A percentile compares a stretch with the other conserved stretches of the same genome.
Evolutionary conservation across 2,113 vertebrate species (phyloP).

Genomic region (Gallinago undulata): DNA sequence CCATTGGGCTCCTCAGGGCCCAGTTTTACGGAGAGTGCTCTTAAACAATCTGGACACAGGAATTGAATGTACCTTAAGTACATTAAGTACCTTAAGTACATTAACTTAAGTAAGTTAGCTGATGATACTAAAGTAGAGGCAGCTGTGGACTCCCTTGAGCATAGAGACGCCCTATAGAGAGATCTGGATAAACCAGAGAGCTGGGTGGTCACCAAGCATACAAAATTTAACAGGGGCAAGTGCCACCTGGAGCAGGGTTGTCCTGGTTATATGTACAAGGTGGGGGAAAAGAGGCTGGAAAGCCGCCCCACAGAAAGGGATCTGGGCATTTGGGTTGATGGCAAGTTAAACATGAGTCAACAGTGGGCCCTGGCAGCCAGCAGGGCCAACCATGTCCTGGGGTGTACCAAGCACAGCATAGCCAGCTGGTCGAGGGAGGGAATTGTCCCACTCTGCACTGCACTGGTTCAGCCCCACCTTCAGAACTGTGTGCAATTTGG

Average conservation of each 20-base stretch:
- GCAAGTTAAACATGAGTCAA: background rate
- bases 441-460: no score
- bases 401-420: background rate
- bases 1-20: background rate
- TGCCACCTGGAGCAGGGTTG: no score
- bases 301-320: background rate
- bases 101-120: no score
- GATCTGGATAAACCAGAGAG: no score
- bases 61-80: background rate
- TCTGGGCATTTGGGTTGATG: background rate
- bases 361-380: background rate
- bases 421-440: accelerated
- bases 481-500: background rate
- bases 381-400: background rate
- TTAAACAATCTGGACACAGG: background rate
- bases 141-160: no score
- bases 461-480: accelerated
- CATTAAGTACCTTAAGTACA: no score
- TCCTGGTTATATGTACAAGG: no score
- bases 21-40: background rate
- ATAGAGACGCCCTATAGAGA: no score
- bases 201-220: no score
- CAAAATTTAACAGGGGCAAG: no score
- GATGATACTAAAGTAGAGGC: no score
- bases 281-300: no score